Percentiles rank a stretch among this genome's conserved stretches.
Evolutionary conservation across 1,140 invertebrate genomes (phyloP).

Genomic region (Anoplophora glabripennis): DNA sequence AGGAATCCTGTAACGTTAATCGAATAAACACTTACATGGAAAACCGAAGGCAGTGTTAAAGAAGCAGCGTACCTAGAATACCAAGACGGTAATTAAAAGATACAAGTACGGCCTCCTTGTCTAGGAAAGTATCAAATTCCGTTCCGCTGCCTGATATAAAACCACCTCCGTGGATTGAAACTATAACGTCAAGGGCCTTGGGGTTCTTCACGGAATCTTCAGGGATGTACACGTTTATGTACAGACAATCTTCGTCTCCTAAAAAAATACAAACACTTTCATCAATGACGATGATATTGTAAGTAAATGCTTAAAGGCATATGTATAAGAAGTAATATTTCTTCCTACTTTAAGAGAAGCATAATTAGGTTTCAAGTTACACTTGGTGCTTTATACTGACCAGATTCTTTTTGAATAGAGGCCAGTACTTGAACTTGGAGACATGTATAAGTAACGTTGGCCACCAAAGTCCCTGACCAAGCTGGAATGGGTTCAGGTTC

Average conservation of each 20-base stretch:
- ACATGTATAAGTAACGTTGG: no score
- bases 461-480: no score
- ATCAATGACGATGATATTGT: no score
- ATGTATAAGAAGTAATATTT: no score
- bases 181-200: conserved; percentile 49
- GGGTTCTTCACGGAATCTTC: conserved; percentile 5
- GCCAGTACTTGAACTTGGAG: no score
- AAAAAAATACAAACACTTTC: not conserved
- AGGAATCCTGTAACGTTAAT: conserved; percentile 52
- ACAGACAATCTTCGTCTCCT: conserved; percentile 56
- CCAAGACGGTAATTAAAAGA: conserved; percentile 63
- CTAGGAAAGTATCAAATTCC: conserved; percentile 55
- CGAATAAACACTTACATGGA: not conserved
- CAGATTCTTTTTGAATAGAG: no score
- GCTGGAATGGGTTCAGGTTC: no score
- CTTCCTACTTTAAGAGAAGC: no score
- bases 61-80: conserved; percentile 57
- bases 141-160: conserved; percentile 55
- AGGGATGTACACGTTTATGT: conserved; percentile 50
- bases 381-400: no score
- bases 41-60: no score
- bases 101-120: conserved; percentile 58
- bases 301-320: no score
- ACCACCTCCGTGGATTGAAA: conserved; percentile 59
- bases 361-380: no score